phyloP scores from a whole-genome alignment of 2,888 invertebrate genomes.

The Drosophila borealis region DNA sequence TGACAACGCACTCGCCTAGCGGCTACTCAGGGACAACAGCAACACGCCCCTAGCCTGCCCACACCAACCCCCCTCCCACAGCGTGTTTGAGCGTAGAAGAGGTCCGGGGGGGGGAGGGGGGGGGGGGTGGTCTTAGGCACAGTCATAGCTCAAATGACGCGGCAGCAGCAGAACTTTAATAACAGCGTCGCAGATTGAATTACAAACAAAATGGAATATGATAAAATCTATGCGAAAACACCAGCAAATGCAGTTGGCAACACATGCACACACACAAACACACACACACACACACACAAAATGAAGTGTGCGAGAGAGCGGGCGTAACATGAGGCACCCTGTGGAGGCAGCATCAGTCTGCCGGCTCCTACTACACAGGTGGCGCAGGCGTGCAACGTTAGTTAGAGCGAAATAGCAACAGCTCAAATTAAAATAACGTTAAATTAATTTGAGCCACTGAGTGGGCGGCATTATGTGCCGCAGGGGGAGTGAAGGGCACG shows the following conservation, averaged over 20 bases:
- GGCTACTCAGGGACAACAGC: constrained; percentile 41
- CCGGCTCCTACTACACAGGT: constrained; percentile 43
- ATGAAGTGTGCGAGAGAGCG: constrained; percentile 12
- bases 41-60: constrained; percentile 4
- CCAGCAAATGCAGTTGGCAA: constrained; percentile 57
- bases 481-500: not conserved
- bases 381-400: constrained; percentile 19
- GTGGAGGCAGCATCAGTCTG: constrained; percentile 51
- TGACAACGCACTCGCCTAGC: constrained; percentile 44
- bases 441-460: constrained; percentile 73
- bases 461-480: constrained; percentile 57
- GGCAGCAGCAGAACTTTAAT: constrained; percentile 80
- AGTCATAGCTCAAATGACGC: constrained; percentile 69
- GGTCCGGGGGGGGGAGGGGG: not conserved
- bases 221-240: constrained; percentile 76
- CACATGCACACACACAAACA: constrained; percentile 7
- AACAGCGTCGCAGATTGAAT: constrained; percentile 71
- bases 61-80: not conserved
- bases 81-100: not conserved
- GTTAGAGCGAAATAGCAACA: constrained; percentile 39
- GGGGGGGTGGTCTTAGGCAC: constrained; percentile 18
- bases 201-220: constrained; percentile 81
- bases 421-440: constrained; percentile 78
- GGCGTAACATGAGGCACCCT: constrained; percentile 71
- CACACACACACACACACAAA: not conserved